phyloP scores from a whole-genome alignment of 2,113 vertebrate species.

The Stegastes partitus region DNA sequence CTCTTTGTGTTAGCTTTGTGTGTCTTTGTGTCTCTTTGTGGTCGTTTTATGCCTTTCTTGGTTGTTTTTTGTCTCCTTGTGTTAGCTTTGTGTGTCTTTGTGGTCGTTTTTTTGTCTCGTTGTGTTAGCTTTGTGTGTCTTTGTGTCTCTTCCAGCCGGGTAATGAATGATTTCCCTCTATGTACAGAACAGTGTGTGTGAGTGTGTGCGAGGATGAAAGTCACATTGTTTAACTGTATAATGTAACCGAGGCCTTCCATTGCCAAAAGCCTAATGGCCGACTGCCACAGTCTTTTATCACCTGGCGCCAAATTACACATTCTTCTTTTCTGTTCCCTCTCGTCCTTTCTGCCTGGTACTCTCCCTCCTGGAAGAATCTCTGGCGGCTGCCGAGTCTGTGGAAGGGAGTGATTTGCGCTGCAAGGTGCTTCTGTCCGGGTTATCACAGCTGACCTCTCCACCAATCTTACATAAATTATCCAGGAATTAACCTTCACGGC shows the following conservation, averaged over 20 bases:
- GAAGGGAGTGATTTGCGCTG: conserved; percentile 31
- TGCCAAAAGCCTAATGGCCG: conserved; percentile 48
- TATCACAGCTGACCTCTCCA: conserved; percentile 37
- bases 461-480: conserved; percentile 61
- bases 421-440: conserved; percentile 36
- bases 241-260: conserved; percentile 62
- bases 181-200: not conserved
- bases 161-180: conserved; percentile 18
- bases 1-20: too few relatives aligned
- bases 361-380: conserved; percentile 9
- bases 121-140: too few relatives aligned
- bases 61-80: too few relatives aligned
- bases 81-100: too few relatives aligned
- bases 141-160: too few relatives aligned
- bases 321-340: conserved; percentile 50
- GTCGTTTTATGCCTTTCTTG: too few relatives aligned
- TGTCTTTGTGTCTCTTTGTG: too few relatives aligned
- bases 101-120: too few relatives aligned
- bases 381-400: conserved; percentile 15
- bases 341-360: conserved; percentile 37
- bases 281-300: conserved; percentile 62
- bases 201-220: conserved; percentile 45
- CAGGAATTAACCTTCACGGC: conserved; percentile 56
- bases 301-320: conserved; percentile 68
- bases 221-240: conserved; percentile 61